Percentiles rank a stretch among this genome's conserved stretches.
These are phyloP conservation scores for Lepus americanus DNA, from an alignment of 2,113 vertebrate genomes.

Conservation along the genomic window DNA sequence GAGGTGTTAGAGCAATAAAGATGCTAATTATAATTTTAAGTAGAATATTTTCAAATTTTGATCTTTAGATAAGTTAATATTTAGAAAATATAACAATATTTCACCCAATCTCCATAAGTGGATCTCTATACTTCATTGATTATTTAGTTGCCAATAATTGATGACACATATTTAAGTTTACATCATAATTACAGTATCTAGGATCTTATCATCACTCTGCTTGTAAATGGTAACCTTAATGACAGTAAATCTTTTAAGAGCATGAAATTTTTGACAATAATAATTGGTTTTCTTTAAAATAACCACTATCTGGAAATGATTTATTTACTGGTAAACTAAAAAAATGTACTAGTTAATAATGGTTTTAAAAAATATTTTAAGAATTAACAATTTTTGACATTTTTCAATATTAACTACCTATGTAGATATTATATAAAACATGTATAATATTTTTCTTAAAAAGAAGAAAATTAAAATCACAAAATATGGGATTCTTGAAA, in stretches of 20 bases:
- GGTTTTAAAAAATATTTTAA: not conserved
- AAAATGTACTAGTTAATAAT: not conserved
- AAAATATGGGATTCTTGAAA: too few relatives aligned
- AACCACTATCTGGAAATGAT: conserved; percentile 30
- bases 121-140: not conserved
- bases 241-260: conserved; percentile 40
- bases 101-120: not conserved
- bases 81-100: not conserved
- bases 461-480: too few relatives aligned
- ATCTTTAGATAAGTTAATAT: not conserved
- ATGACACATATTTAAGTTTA: conserved; percentile 4
- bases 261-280: conserved; percentile 3
- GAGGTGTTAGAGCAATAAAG: not conserved
- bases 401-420: too few relatives aligned
- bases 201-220: not conserved
- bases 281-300: conserved; percentile 50
- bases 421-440: too few relatives aligned
- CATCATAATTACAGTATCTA: not conserved
- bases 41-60: not conserved
- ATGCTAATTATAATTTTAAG: not conserved
- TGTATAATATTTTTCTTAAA: too few relatives aligned
- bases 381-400: too few relatives aligned
- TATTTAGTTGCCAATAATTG: not conserved
- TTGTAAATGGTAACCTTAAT: conserved; percentile 38
- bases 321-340: not conserved